Evolutionary conservation across 1,140 invertebrate species (phyloP).

Genomic region (Diorhabda carinulata): DNA sequence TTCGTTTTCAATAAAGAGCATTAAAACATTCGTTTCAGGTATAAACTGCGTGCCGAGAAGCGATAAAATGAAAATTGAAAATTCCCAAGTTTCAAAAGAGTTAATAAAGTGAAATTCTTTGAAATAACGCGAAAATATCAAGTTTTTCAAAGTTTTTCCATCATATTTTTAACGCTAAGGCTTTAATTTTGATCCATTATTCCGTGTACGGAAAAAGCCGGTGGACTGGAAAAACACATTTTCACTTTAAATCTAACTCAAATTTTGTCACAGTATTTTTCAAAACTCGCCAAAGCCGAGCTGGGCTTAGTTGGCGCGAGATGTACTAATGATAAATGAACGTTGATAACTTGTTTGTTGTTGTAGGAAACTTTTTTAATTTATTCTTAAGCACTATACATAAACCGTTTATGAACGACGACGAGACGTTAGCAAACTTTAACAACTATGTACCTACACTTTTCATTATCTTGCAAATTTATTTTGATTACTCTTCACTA

Average conservation of each 20-base stretch:
- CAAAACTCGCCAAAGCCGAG: neutral
- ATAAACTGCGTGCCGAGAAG: neutral
- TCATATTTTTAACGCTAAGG: conserved; percentile 30
- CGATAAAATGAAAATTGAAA: conserved; percentile 42
- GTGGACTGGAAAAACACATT: conserved; percentile 24
- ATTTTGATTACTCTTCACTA: neutral
- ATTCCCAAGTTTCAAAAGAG: conserved; percentile 36
- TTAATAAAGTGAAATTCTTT: conserved; percentile 32
- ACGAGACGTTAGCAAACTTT: neutral
- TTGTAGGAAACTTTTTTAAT: neutral
- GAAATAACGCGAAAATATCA: conserved; percentile 19
- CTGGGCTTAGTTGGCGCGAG: neutral
- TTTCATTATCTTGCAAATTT: conserved; percentile 1
- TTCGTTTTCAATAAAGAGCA: neutral
- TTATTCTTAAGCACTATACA: neutral
- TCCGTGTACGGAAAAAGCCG: conserved; percentile 14
- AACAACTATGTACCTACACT: neutral
- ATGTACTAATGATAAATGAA: neutral
- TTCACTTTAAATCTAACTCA: conserved; percentile 15
- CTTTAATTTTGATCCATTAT: conserved; percentile 30
- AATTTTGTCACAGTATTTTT: conserved; percentile 11
- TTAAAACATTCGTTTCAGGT: neutral
- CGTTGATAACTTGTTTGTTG: neutral
- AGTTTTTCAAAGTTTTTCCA: conserved; percentile 31
- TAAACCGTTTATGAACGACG: neutral